Base-by-base conservation (phyloP, 2,888 invertebrate genomes). In the Lasioglossum vierecki region DNA sequence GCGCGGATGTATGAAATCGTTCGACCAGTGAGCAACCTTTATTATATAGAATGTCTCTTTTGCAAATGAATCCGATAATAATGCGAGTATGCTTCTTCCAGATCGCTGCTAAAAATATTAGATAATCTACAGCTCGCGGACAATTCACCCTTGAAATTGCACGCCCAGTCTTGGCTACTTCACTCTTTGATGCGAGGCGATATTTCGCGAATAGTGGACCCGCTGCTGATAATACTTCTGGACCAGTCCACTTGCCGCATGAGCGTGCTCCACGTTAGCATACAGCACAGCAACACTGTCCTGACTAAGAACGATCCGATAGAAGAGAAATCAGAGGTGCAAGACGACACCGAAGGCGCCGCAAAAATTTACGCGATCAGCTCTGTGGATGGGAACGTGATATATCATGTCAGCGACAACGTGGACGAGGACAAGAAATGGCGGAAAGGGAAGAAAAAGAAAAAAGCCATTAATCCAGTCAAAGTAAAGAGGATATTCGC, bases 231-330 rank as follows among this genome's bases (percentile, higher is more conserved):
- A 85, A 97, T 98, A 95, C 95, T 98, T 35, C 95, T 98, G 41
- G 97, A 97, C 87, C 96, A 98, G 0, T 97, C 97, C 86, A 98
- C 98, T 0, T 97, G 98, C 79, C 96, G 98, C n/a, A 96, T 98
- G 87, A 97, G 97, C 53, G 97, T 98, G n/a, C 96, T 97, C 22
- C 97, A 98, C 89, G 96, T 97, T 8, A 97, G 96, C 92, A 96
- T 97, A 41, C 95, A 96, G 79, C 95, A 96, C 85, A 95, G 96
- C 18, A 96, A 95, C 79, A 93, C 94, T 15, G 93, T 93, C 15
- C 87, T 93, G 39, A 94, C 93, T 46, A 95, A 93, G 82, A 93
- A 92, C 26, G 94, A 94, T 57, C 90, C 91, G 0, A 80, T 92
- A 0, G 92, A 94, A 85, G 94, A 94, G 60, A 93, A 90, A 83